Base-by-base conservation (phyloP, 2,888 invertebrate genomes). In the Luperina nickerlii region DNA sequence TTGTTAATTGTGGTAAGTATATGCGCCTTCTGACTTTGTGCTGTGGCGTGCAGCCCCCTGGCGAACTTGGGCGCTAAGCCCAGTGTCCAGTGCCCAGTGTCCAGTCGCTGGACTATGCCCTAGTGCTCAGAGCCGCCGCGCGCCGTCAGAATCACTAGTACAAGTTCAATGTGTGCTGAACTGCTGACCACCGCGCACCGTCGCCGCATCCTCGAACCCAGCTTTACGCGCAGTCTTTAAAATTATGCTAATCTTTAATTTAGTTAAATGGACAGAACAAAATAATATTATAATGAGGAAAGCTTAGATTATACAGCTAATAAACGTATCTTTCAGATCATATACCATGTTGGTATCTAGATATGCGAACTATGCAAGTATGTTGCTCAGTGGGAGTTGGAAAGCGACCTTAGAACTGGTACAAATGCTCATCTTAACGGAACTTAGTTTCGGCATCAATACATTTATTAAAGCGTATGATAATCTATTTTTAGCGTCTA, bases 251-350 rank as follows among this genome's bases (percentile, higher is more conserved):
- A 48, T 63, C 9, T 38, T 62, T 67, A 1, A 71, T 79, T 74
- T 38, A 32, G n/a, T 24, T 76, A 38, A 76, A 65, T 60, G 38
- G 60, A 32, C 24, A 42, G 3, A 78, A 62, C 60, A 45, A 60
- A 60, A 73, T 65, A 24, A 65, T 54, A 73, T 69, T 60, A 32
- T 65, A 69, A 51, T 60, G 72, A 77, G 54, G 24, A 63, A 48
- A 70, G 54, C 48, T 71, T 45, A 48, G 45, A 83, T 83, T 68
- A 72, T 32, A 51, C n/a, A 38, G 38, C 54, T 67, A 77, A 77
- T 83, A 57, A 66, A 32, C 13, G 63, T 48, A 68, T 67, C 57
- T 57, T 27, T 27, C 45, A 27, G 54, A 82, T 71, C 79, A 45
- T 45, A 20, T 5, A 70, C 13, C 32, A 74, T 8, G 48, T 67